Evolutionary conservation across 1,140 invertebrate genomes (phyloP), one percentile per base, ranked within the genome.

Genomic region (Eurosta solidaginis): DNA sequence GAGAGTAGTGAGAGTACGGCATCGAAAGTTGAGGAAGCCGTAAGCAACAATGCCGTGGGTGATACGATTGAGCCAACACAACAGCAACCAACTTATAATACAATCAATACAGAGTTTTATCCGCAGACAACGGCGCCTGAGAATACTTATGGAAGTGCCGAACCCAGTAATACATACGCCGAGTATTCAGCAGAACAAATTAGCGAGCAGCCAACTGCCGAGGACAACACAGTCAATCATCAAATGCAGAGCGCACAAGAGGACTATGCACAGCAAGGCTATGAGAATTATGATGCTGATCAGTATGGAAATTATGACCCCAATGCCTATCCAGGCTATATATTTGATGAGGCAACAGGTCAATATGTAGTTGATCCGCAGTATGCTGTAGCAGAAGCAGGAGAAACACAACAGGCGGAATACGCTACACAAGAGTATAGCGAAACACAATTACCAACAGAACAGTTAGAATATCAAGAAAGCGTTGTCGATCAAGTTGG

Each of bases 301-400:
- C 82, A 87, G 42, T 87, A 87, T 76, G 78, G 79, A 33, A 82
- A 81, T 77, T 86, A 86, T 77, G 84, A 86, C 83, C 85, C 83
- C 45, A 84, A 84, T 68, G 81, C 82, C 78, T 87, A 87, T 81
- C 84, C 84, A 59, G 84, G 84, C 50, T 87, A 87, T 78, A 85
- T 82, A 79, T 87, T 87, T 78, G 85, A 87, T 75, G 83, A 86
- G 81, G 50, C 81, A 12, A 86, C 80, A 4, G 85, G 85, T 12
- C 83, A 87, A 79, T 86, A 85, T n/a, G 82, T 83, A 27, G 82
- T 83, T 78, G 85, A 87, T 86, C 83, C 83, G 68, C 81, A 83
- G 54, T 83, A 85, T 79, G 80, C 80, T 17, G 68, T 81, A 22
- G 82, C 7, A 20, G 73, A 74, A 44, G 44, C 17, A 17, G 47